Percentiles rank a stretch among this genome's conserved stretches.
Evolutionary conservation across 2,797 vertebrate genomes (phyloP).

Genomic region (Alauda arvensis): DNA sequence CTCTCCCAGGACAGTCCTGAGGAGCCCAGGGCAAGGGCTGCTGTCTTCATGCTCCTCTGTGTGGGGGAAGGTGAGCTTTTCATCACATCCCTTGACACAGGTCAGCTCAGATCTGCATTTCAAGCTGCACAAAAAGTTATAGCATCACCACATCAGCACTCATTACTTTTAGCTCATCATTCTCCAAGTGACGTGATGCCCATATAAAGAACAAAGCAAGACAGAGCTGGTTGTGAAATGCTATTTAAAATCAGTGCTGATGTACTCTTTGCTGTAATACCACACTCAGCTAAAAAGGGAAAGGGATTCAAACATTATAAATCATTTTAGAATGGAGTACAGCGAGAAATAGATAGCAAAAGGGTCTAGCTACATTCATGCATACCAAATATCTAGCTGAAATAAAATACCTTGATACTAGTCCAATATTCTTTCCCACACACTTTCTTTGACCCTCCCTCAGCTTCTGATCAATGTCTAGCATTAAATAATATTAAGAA

Average conservation of each 20-base stretch:
- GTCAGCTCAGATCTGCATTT: neutral
- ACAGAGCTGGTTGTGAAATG: neutral
- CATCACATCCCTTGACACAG: neutral
- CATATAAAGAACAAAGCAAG: neutral
- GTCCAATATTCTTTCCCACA: conserved; percentile 2
- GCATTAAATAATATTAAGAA: neutral
- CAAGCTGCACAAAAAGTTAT: neutral
- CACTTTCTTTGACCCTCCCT: neutral
- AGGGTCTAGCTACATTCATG: neutral
- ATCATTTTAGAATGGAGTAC: conserved; percentile 33
- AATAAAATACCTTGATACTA: conserved; percentile 6
- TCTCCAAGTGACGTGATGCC: neutral
- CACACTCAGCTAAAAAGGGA: conserved; percentile 20
- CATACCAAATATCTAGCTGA: conserved; percentile 30
- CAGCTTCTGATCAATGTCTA: neutral
- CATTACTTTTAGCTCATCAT: neutral
- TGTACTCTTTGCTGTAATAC: neutral
- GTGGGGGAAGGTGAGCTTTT: neutral
- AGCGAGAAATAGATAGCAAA: conserved; percentile 34
- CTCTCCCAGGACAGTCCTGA: neutral
- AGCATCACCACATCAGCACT: neutral
- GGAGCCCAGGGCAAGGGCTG: accelerated
- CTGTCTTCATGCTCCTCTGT: neutral
- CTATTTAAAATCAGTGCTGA: neutral
- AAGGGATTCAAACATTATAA: conserved; percentile 39